Base-by-base conservation (phyloP, 1,140 invertebrate species). In the Sarcophaga peregrina region DNA sequence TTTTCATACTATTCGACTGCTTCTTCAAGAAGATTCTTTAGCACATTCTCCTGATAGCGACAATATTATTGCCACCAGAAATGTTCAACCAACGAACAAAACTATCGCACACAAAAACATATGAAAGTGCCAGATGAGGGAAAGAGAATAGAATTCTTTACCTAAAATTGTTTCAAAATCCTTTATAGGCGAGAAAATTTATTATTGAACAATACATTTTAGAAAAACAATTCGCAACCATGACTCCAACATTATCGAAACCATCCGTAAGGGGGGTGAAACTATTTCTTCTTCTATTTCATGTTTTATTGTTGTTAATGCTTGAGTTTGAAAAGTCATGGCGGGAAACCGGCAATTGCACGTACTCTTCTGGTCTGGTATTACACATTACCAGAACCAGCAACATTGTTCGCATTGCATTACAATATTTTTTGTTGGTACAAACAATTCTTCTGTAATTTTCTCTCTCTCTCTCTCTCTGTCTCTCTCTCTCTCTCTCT, bases 181-280 rank as follows among this genome's bases (percentile, higher is more conserved):
- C 20, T 25, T 37, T 25, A 45, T 73, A n/a, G 81, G 76, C 54
- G 80, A 83, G 81, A 84, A 85, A 84, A 86, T 82, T 84, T 86
- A 86, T 85, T 87, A 87, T 87, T 87, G 87, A 85, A 86, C 85
- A 84, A 86, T 86, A 88, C 87, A 87, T 87, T 88, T 88, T 88
- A 45, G 45, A 25, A 13, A 46, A 45, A 46, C 20, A 8, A 9
- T 11, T 25, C 15, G 25, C 10, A 20, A n/a, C 1, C 58, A 58
- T 81, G 54, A 68, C 20, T 68, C 20, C n/a, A 9, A 20, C 9
- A 25, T 37, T 68, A 68, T 15, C 17, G 17, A 6, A 68, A 2
- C 58, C 25, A 37, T 37, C 25, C 17, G n/a, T 20, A 15, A 20
- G 20, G 62, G 62, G 62, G 17, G 25, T 37, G 25, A 37, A 37